Evolutionary conservation across 2,888 invertebrate genomes (phyloP).

Genomic region (Sclerodermus sp.): DNA sequence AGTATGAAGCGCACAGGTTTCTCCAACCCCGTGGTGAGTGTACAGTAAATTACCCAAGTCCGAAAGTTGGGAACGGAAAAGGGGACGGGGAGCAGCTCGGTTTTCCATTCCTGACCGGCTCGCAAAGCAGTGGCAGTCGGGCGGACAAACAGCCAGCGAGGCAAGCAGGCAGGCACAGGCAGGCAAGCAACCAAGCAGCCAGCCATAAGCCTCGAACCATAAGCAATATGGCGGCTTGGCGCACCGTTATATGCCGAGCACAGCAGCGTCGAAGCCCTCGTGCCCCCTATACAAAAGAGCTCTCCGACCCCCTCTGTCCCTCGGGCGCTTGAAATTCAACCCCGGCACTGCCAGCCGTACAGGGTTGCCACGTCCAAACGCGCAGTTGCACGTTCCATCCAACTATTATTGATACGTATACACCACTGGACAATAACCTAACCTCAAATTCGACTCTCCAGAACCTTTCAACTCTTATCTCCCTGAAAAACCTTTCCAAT

Average conservation of each 20-base stretch:
- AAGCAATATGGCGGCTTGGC: constrained; percentile 42
- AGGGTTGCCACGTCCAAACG: constrained; percentile 41
- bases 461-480: constrained; percentile 1
- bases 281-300: constrained; percentile 46
- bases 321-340: constrained; percentile 53
- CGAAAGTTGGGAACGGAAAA: background rate
- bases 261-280: constrained; percentile 40
- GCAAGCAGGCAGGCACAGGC: constrained; percentile 17
- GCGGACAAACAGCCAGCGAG: constrained; percentile 1
- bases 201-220: constrained; percentile 41
- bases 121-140: constrained; percentile 3
- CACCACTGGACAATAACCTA: constrained; percentile 26
- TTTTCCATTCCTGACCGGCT: constrained; percentile 32
- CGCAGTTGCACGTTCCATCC: background rate
- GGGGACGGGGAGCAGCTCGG: constrained; percentile 22
- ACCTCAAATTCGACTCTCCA: constrained; percentile 28
- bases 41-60: background rate
- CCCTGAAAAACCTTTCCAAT: no score
- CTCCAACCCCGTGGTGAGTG: background rate
- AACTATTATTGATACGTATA: constrained; percentile 7
- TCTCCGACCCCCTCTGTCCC: constrained; percentile 42
- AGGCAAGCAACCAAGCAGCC: constrained; percentile 34
- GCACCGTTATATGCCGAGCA: constrained; percentile 50
- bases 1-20: no score
- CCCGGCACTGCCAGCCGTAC: constrained; percentile 35